Percentiles rank a stretch among this genome's conserved stretches.
phyloP scores from a whole-genome alignment of 2,113 vertebrate genomes.

The Cygnus buccinator region DNA sequence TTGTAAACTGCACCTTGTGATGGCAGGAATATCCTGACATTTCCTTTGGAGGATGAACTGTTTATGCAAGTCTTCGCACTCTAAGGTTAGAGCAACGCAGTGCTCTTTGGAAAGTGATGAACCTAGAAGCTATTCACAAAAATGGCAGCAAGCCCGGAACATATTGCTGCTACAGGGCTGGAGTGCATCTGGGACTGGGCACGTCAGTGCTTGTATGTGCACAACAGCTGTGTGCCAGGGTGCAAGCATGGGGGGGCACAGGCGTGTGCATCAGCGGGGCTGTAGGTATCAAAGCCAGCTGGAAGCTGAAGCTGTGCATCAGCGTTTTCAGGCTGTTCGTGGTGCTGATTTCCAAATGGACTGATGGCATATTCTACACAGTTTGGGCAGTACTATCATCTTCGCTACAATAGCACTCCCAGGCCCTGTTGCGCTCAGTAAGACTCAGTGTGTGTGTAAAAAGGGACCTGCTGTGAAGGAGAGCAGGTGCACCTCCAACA shows the following conservation, averaged over 20 bases:
- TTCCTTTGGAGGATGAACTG: background rate
- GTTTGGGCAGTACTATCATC: background rate
- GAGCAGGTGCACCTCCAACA: background rate
- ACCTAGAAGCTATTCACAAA: background rate
- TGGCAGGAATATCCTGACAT: background rate
- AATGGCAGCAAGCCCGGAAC: background rate
- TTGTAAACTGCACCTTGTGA: background rate
- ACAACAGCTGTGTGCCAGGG: background rate
- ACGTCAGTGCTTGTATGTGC: background rate
- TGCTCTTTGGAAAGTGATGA: background rate
- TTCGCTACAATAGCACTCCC: background rate
- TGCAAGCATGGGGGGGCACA: background rate
- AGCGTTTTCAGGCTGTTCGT: background rate
- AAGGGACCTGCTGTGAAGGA: background rate
- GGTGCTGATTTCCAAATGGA: background rate
- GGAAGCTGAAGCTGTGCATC: background rate
- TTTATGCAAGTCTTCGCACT: background rate
- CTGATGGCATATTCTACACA: background rate
- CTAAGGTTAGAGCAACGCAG: background rate
- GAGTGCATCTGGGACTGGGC: background rate
- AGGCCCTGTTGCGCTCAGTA: rapidly evolving
- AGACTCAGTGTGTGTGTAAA: background rate
- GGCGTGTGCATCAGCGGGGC: too few relatives aligned
- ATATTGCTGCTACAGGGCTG: background rate
- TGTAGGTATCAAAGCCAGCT: background rate